Base-by-base conservation (phyloP, 2,888 invertebrate genomes). In the Dioctria linearis region DNA sequence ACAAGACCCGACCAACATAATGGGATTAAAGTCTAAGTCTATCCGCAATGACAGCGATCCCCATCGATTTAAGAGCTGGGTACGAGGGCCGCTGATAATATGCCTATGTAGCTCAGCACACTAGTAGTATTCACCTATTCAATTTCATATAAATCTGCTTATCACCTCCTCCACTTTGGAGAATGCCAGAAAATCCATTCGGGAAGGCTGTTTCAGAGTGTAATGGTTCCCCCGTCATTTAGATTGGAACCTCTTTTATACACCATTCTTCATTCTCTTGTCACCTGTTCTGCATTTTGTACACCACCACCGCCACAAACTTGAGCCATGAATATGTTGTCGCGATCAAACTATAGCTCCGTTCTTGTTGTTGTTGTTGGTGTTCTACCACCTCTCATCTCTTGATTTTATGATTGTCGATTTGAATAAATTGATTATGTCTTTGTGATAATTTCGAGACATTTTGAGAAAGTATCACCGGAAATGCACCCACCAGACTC, bases 391-490 rank as follows among this genome's bases (percentile, higher is more conserved):
- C 63, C 63, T 63, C 63, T 63, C 63, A 63, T 37, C 11, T 40
- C 69, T 69, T 43, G 79, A 79, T 71, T 57, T 79, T 71, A 71
- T 46, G 69, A 79, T 79, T 69, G 61, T 43, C 69, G 49, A 79
- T 79, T 79, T 79, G 79, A 79, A 79, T 69, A 79, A 69, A 79
- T 67, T 69, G 79, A 79, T 79, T 69, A 79, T 71, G 40, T 37
- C 39, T 9, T 63, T 39, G 49, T 49, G 63, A 63, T 63, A 76
- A 49, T 61, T 49, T 46, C 46, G 40, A 42, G 66, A 59, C 57
- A 79, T 63, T 76, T 43, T 8, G n/a, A 25, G 4, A 65, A 54
- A 73, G 42, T 46, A 59, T 75, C 43, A 63, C 79, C 69, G 79
- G 79, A 79, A 79, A 79, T 79, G 79, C 79, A 71, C 79, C 79